Percentiles rank a stretch among this genome's conserved stretches.
These are phyloP conservation scores for Orthochromis indermauri DNA, from an alignment of 2,113 vertebrate genomes.

Conservation along the genomic window DNA sequence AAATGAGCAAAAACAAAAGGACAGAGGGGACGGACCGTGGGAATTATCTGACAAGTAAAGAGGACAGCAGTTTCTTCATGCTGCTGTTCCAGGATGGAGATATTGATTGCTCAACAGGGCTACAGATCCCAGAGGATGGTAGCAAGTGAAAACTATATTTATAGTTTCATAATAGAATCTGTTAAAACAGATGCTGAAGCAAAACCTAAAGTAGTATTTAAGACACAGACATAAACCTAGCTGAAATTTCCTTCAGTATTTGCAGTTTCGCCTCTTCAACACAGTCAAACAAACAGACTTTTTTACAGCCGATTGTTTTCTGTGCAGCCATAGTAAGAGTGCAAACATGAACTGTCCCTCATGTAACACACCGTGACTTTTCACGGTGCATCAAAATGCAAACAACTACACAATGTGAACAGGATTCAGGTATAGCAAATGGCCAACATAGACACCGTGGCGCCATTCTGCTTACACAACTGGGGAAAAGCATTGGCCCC, in stretches of 20 bases:
- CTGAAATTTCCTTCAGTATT: not conserved
- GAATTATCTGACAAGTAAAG: conserved; percentile 27
- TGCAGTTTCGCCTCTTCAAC: not conserved
- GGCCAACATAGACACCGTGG: not conserved
- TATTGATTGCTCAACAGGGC: not conserved
- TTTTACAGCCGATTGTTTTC: not conserved
- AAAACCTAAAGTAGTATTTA: not conserved
- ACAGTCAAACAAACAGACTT: not conserved
- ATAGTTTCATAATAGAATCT: not conserved
- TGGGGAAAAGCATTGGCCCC: not conserved
- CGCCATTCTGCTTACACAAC: too few relatives aligned
- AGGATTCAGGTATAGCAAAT: not conserved
- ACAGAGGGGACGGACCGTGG: conserved; percentile 25
- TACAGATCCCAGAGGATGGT: not conserved
- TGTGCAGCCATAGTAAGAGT: not conserved
- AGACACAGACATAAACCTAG: not conserved
- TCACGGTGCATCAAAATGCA: not conserved
- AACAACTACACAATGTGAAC: not conserved
- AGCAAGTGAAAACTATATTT: not conserved
- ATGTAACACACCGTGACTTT: not conserved
- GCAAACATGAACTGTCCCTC: not conserved
- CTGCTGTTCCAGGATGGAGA: not conserved
- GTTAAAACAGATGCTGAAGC: not conserved
- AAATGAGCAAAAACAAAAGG: conserved; percentile 29
- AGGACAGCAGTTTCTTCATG: not conserved